These are phyloP conservation scores for Salpingus planirostris DNA, from an alignment of 2,888 invertebrate species.

Conservation along the genomic window DNA sequence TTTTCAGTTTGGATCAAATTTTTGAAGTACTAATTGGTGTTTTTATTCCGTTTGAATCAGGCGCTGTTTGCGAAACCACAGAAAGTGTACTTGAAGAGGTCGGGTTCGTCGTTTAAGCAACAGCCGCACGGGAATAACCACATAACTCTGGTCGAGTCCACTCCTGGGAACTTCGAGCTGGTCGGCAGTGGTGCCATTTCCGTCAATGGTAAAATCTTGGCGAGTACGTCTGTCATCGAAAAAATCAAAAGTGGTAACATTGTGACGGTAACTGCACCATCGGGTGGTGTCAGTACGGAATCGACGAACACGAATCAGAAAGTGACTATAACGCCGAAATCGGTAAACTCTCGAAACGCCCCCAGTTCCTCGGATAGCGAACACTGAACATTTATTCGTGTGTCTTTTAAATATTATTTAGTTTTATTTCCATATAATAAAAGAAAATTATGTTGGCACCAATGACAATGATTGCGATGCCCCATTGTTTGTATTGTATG, in stretches of 20 bases:
- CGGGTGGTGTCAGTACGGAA: conserved; percentile 11
- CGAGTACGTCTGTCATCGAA: conserved; percentile 19
- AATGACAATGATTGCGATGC: too few species aligned
- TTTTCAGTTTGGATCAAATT: neutral
- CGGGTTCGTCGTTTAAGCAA: conserved; percentile 8
- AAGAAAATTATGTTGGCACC: too few species aligned
- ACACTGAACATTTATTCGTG: conserved; percentile 10
- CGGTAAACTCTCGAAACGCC: conserved; percentile 4
- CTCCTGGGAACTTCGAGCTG: conserved; percentile 33
- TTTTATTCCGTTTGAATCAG: too few species aligned
- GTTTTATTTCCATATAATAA: too few species aligned
- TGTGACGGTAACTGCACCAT: conserved; percentile 19
- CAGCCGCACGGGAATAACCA: conserved; percentile 20
- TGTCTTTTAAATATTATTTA: too few species aligned
- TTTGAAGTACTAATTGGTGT: conserved; percentile 4
- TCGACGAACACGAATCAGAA: conserved; percentile 11
- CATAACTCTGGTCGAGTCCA: conserved; percentile 31
- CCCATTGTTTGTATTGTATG: too few species aligned
- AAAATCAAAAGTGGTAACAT: conserved; percentile 21
- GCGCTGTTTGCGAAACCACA: conserved; percentile 21
- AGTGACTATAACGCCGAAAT: conserved; percentile 11
- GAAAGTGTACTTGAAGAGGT: conserved; percentile 21
- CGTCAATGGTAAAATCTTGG: conserved; percentile 25
- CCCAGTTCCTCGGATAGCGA: conserved; percentile 10
- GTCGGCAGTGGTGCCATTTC: conserved; percentile 24